A percentile compares a stretch with the other conserved stretches of the same genome.
phyloP scores from a whole-genome alignment of 37 sponge, comb jelly and placozoan genomes.

The Tethya wilhelma region DNA sequence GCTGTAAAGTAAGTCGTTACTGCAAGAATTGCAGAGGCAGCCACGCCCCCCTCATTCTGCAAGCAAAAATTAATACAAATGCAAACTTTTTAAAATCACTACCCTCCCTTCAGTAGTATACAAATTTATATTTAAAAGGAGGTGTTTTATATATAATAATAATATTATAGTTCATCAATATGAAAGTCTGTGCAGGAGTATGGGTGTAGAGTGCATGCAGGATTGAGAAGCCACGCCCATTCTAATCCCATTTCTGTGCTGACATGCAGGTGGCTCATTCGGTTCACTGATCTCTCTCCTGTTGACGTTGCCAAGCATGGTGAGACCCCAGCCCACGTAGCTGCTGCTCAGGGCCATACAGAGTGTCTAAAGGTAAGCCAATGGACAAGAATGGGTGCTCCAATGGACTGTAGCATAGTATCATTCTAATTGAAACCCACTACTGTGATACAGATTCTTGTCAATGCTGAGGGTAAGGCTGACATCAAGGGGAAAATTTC shows the following conservation, averaged over 20 bases:
- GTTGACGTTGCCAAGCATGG: conserved; percentile 51
- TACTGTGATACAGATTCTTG: conserved; percentile 4
- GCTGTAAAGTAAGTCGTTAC: conserved; percentile 51
- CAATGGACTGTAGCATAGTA: background rate
- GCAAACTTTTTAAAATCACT: no score
- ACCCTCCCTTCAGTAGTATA: no score
- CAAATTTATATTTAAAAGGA: no score
- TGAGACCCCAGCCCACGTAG: conserved; percentile 82
- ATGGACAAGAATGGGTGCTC: background rate
- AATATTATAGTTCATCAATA: no score
- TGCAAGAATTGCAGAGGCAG: background rate
- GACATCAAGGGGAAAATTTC: background rate
- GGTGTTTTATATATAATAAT: no score
- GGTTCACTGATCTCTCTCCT: conserved; percentile 61
- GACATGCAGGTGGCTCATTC: conserved; percentile 64
- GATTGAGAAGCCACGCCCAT: no score
- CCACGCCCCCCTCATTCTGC: background rate
- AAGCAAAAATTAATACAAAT: background rate
- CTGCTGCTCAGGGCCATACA: conserved; percentile 66
- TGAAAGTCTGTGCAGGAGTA: no score
- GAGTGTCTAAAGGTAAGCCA: conserved; percentile 52
- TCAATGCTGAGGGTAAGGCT: background rate
- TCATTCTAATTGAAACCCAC: background rate
- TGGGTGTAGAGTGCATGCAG: no score
- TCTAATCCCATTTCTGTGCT: no score